Base-by-base conservation (phyloP, 1,140 invertebrate genomes). In the Thereuonema tuberculata region DNA sequence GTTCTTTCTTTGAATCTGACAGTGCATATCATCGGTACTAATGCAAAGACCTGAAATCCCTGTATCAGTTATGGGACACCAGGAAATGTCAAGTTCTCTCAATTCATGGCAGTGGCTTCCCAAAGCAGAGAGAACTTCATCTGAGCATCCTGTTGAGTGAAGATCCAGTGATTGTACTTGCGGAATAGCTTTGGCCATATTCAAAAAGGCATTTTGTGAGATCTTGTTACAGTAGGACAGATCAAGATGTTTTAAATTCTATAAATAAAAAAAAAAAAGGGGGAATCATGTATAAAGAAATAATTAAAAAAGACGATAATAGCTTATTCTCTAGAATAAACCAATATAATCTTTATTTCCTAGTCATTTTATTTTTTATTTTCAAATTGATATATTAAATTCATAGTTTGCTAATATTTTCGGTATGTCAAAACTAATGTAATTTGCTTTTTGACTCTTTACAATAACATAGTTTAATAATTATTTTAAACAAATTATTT, bases 181-280 rank as follows among this genome's bases (percentile, higher is more conserved):
- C 17, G 53, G 53, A 5, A 55, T 5, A 21, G 26, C 12, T 9
- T 3, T 3, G 26, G 53, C 3, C 27, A 29, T 27, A 9, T 55
- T 21, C 17, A 27, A n/a, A 29, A 55, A 29, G 25, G 23, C 23
- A 3, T 3, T 5, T 5, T 14, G 53, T 23, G 53, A 55, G 27
- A 55, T 55, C 23, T 55, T 55, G 21, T 55, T 23, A 21, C 53
- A 55, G 21, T 26, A 55, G 9, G 53, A 55, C 21, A 55, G 9
- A 28, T 55, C 28, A 3, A 55, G 28, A 28, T 12, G 14, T 25
- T 21, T 25, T n/a, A 55, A 23, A 21, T 29, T 29, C 53, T 55
- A 23, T 5, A 14, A 29, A 28, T 27, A 27, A 29, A 27, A 50
- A 50, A 37, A 37, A 37, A 9, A n/a, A n/a, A n/a, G n/a, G n/a